A percentile compares a stretch with the other conserved stretches of the same genome.
Evolutionary conservation across 2,797 vertebrate species (phyloP).

Genomic region (Malurus leucopterus): DNA sequence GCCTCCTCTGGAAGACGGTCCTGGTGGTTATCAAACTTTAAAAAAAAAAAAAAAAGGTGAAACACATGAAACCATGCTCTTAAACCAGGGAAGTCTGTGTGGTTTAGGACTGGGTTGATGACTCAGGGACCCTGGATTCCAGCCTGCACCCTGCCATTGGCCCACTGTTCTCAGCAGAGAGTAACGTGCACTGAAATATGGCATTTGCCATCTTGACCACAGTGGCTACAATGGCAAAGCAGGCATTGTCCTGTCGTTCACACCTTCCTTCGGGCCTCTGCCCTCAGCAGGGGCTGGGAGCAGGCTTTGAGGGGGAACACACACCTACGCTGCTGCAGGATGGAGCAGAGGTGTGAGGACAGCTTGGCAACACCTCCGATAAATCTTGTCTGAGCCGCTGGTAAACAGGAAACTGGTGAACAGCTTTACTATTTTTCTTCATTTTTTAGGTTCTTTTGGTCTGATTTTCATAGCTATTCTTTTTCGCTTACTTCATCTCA

Average conservation of each 20-base stretch:
- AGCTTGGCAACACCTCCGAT: rapidly evolving
- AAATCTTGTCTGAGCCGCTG: not conserved
- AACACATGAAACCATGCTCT: not conserved
- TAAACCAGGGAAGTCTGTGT: not conserved
- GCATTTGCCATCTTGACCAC: not conserved
- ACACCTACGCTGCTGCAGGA: not conserved
- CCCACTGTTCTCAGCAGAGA: not conserved
- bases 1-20: not conserved
- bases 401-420: slow-evolving; percentile 51
- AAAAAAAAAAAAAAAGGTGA: not conserved
- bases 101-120: not conserved
- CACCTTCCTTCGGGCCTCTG: not conserved
- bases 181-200: not conserved
- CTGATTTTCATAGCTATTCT: slow-evolving; percentile 5
- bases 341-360: not conserved
- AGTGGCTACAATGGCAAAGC: not conserved
- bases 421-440: not conserved
- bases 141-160: not conserved
- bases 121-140: not conserved
- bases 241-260: not conserved
- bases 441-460: not conserved
- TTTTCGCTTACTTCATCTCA: slow-evolving; percentile 19
- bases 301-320: not conserved
- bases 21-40: too few relatives aligned
- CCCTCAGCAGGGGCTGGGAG: rapidly evolving